phyloP scores from a whole-genome alignment of 2,888 invertebrate genomes.

The Plebejus argus region DNA sequence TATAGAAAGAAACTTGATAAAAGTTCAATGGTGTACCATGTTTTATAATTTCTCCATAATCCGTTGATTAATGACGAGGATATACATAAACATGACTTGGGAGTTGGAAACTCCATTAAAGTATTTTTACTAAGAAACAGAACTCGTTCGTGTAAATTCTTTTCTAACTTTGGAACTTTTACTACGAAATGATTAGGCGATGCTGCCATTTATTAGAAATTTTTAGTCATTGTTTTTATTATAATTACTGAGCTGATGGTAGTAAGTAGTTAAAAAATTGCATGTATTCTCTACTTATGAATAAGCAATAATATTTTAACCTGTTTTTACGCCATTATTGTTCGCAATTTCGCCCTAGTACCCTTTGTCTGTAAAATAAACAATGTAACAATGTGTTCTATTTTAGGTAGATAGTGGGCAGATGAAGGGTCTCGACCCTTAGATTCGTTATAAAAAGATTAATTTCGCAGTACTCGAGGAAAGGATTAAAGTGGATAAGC shows the following conservation, averaged over 20 bases:
- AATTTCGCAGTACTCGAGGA: not conserved
- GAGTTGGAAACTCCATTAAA: not conserved
- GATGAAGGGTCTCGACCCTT: not conserved
- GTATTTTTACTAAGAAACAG: not conserved
- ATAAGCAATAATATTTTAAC: not conserved
- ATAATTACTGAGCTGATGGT: too few relatives aligned
- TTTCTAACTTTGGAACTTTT: too few relatives aligned
- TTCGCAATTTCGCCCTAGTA: not conserved
- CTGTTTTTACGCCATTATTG: not conserved
- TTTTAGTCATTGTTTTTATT: too few relatives aligned
- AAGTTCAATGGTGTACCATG: not conserved
- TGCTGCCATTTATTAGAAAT: too few relatives aligned
- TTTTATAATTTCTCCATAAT: not conserved
- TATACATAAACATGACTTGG: slow-evolving; percentile 5
- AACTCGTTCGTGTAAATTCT: not conserved
- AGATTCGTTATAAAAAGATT: not conserved
- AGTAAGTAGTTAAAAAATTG: too few relatives aligned
- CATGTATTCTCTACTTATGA: too few relatives aligned
- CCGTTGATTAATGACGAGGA: not conserved
- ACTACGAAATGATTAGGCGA: too few relatives aligned
- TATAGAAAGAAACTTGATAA: slow-evolving; percentile 13
- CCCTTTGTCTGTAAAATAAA: not conserved
- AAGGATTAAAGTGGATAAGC: not conserved
- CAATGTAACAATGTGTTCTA: not conserved
- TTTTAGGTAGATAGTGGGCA: slow-evolving; percentile 1